Conservation (phyloP, 2,113 vertebrate genomes). For the Oryzias javanicus region DNA sequence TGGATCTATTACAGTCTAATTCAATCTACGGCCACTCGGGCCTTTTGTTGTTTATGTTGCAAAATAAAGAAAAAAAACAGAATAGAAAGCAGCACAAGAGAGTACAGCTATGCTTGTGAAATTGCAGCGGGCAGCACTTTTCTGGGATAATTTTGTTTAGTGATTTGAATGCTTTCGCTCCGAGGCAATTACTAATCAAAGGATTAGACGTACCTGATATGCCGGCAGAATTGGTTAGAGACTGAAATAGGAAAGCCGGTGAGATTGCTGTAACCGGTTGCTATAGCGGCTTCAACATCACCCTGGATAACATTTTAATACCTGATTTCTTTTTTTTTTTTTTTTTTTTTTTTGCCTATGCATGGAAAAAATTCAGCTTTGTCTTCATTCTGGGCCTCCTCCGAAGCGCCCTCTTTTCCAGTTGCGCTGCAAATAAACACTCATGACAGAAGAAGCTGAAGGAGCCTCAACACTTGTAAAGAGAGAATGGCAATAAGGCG, state of each 20-base stretch:
- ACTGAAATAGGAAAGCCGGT: constrained; percentile 14
- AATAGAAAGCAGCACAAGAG: constrained; percentile 38
- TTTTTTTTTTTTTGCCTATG: background rate
- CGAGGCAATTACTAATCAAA: constrained; percentile 71
- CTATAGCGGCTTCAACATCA: constrained; percentile 23
- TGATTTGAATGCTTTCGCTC: constrained; percentile 72
- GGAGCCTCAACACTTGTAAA: constrained; percentile 26
- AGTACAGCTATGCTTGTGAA: constrained; percentile 57
- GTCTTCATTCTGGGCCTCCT: background rate
- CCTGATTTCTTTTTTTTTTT: background rate
- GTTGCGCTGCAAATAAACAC: constrained; percentile 28
- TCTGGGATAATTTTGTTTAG: constrained; percentile 66
- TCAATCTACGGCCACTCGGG: constrained; percentile 51
- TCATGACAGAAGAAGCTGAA: constrained; percentile 34
- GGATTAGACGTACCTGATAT: constrained; percentile 68
- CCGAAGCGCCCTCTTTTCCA: background rate
- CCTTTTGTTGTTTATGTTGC: constrained; percentile 59
- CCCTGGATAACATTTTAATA: constrained; percentile 39
- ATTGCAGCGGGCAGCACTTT: constrained; percentile 70
- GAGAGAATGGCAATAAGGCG: constrained; percentile 22
- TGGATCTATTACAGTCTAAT: constrained; percentile 62
- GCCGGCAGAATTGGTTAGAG: constrained; percentile 32
- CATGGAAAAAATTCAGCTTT: background rate
- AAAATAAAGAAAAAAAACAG: background rate
- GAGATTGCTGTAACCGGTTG: constrained; percentile 20